Evolutionary conservation across 2,888 invertebrate genomes (phyloP).

Genomic region (Pammene aurita): DNA sequence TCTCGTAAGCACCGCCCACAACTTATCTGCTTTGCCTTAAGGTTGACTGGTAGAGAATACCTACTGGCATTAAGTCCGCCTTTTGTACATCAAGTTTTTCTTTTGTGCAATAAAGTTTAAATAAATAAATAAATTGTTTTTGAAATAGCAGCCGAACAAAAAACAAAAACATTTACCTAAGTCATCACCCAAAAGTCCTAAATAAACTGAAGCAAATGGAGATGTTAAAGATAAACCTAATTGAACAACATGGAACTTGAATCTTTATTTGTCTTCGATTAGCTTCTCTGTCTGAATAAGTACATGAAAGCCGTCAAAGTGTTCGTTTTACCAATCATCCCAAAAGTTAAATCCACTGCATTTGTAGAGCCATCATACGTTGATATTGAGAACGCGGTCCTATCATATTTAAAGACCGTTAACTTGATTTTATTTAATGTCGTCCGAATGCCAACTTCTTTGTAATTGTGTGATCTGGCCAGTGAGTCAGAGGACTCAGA

Average conservation of each 20-base stretch:
- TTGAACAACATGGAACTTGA: constrained; percentile 8
- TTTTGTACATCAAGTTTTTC: too few relatives aligned
- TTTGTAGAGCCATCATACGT: too few relatives aligned
- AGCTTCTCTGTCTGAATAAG: background rate
- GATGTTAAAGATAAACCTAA: constrained; percentile 15
- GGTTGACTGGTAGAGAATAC: too few relatives aligned
- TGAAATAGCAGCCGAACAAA: constrained; percentile 1
- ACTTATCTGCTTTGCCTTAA: too few relatives aligned
- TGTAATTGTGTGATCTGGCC: constrained; percentile 3
- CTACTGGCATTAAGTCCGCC: too few relatives aligned
- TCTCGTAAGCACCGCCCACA: too few relatives aligned
- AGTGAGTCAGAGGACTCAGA: constrained; percentile 26
- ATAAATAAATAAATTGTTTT: background rate
- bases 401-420: too few relatives aligned
- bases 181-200: constrained; percentile 19
- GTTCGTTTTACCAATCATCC: too few relatives aligned
- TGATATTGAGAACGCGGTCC: too few relatives aligned
- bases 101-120: too few relatives aligned
- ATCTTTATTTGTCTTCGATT: constrained; percentile 29
- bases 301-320: background rate
- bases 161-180: constrained; percentile 26
- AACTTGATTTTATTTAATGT: too few relatives aligned
- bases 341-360: too few relatives aligned
- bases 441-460: constrained; percentile 1
- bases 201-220: constrained; percentile 32